Evolutionary conservation across 2,113 vertebrate genomes (phyloP), one percentile per base, ranked within the genome.

Genomic region (Osmerus eperlanus): DNA sequence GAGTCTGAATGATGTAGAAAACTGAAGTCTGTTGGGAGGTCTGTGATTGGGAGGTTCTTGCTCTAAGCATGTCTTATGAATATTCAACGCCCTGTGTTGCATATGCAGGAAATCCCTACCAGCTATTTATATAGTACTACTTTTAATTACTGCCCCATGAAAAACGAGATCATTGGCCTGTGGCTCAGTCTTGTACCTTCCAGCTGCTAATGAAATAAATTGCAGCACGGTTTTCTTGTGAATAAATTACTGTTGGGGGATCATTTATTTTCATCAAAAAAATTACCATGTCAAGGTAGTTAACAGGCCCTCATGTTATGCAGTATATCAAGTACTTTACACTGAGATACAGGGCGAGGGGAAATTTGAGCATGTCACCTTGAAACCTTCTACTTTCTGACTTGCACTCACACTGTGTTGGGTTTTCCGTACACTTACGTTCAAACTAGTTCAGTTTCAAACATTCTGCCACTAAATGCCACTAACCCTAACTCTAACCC

Each of bases 91-190:
- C 28, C 29, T 32, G 62, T 28, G 29, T 15, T 64, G 62, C 13
- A 41, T n/a, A 41, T 36, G 18, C 62, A 16, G 29, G 28, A 64
- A 36, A 64, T 64, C 62, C 15, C 62, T 64, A 64, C 5, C 15
- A 64, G 62, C 62, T 64, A 64, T 64, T 64, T 64, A 64, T 32
- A 64, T 64, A 64, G 62, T 64, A 64, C 62, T 18, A 64, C 18
- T 16, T 28, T 64, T 64, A 64, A 64, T 64, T 64, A 64, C 29
- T 41, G 28, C 15, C 28, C 14, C 25, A 32, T 64, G 62, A 64
- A 64, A 64, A 64, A 64, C 6, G 4, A 64, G 62, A 64, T 64
- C 62, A n/a, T 64, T 64, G 62, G 62, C 25, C 60, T 28, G 60
- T 64, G 62, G 6, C 28, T 29, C 62, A 36, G 62, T 64, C 62